Conservation (phyloP, 2,888 invertebrate species). For the Parasteatoda lunata region DNA sequence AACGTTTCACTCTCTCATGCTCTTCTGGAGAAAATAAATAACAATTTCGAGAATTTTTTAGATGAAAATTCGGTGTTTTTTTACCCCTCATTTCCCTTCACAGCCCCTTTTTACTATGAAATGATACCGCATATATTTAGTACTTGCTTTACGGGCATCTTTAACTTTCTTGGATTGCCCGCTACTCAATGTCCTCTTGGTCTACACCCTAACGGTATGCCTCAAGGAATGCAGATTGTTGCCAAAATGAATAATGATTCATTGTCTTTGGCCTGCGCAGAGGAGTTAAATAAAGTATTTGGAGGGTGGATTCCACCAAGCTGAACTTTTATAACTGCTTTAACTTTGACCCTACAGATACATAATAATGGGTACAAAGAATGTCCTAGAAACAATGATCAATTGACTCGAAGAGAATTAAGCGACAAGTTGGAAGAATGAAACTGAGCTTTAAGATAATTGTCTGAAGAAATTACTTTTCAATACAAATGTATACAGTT, state of each 20-base stretch:
- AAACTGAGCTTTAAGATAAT: too few species aligned
- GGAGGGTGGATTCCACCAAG: constrained; percentile 83
- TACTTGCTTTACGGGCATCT: constrained; percentile 88
- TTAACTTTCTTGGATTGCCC: constrained; percentile 90
- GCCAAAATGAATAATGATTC: constrained; percentile 80
- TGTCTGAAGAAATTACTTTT: too few species aligned
- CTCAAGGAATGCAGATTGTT: constrained; percentile 83
- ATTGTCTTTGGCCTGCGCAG: constrained; percentile 86
- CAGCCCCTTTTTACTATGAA: constrained; percentile 91
- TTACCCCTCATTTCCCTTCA: constrained; percentile 90
- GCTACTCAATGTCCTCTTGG: constrained; percentile 90
- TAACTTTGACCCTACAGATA: too few species aligned
- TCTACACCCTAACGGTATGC: constrained; percentile 82
- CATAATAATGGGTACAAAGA: constrained; percentile 72
- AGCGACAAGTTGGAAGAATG: too few species aligned
- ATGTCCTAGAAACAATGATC: too few species aligned
- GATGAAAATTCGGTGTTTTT: constrained; percentile 79
- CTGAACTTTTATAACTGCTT: too few species aligned
- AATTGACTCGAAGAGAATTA: too few species aligned
- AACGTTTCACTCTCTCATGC: background rate
- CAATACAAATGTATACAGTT: too few species aligned
- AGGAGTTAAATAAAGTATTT: constrained; percentile 84
- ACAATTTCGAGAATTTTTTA: background rate
- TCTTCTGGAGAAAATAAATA: background rate
- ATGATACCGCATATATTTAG: constrained; percentile 87